Conservation (phyloP, 2,888 invertebrate genomes). For the Limenitis camilla region DNA sequence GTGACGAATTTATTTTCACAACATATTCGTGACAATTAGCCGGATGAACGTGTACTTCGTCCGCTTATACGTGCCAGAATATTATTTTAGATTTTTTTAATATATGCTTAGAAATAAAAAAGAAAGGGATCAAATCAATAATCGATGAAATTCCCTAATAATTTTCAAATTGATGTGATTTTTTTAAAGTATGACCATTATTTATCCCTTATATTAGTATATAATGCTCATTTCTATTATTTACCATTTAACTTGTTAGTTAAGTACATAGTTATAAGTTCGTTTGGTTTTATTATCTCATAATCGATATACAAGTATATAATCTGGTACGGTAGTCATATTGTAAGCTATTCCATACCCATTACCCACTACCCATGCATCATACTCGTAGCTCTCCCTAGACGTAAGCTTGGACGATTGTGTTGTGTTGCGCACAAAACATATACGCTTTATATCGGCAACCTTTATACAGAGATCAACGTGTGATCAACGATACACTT, state of each 20-base stretch:
- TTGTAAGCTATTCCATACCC: conserved; percentile 37
- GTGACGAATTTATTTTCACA: conserved; percentile 56
- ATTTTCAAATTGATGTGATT: conserved; percentile 52
- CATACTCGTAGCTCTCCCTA: conserved; percentile 47
- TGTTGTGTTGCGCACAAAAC: conserved; percentile 60
- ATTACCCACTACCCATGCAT: conserved; percentile 38
- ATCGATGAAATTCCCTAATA: conserved; percentile 31
- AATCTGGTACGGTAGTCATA: conserved; percentile 42
- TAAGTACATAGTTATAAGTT: conserved; percentile 59
- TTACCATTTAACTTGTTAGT: conserved; percentile 65
- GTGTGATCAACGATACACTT: conserved; percentile 31
- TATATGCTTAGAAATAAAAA: conserved; percentile 50
- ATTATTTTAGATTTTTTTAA: conserved; percentile 53
- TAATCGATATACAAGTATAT: conserved; percentile 36
- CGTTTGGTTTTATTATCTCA: conserved; percentile 47
- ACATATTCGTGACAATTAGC: conserved; percentile 44
- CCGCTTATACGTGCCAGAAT: conserved; percentile 69
- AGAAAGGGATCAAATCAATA: conserved; percentile 46
- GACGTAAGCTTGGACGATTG: conserved; percentile 40
- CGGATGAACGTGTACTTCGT: conserved; percentile 45
- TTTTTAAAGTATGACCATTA: conserved; percentile 59
- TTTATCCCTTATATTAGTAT: conserved; percentile 65
- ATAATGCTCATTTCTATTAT: conserved; percentile 70
- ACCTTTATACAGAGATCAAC: conserved; percentile 22
- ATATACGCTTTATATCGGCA: conserved; percentile 30